Base-by-base conservation (phyloP, 2,888 invertebrate genomes). In the Pteria penguin region DNA sequence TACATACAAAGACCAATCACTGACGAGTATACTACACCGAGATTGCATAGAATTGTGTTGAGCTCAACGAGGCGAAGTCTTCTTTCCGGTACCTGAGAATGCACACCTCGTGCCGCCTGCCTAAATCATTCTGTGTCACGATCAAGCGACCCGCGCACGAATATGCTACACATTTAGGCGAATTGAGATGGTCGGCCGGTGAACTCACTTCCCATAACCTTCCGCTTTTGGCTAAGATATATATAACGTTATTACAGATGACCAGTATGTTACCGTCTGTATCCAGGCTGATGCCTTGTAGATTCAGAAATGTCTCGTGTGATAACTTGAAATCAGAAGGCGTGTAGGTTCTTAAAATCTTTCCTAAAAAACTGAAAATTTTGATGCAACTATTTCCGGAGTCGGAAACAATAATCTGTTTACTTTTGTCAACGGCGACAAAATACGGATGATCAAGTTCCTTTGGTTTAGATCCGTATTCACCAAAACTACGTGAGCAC, bases 401-500 rank as follows among this genome's bases (percentile, higher is more conserved):
- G 79, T 90, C 90, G 0, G 89, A 88, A 18, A 90, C 89, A 60
- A 89, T 82, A 62, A 90, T 90, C 69, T 89, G 88, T 70, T 87
- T 88, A 32, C 86, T 81, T 68, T 78, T 86, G 78, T 88, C 88
- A 22, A 88, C 86, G 4, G 89, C 83, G 31, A 90, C 88, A 76
- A 86, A 89, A 76, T 90, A 90, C 4, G 90, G 90, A 75, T 90
- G 89, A 80, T 90, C 90, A 55, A 90, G 85, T 63, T 90, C 84
- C 29, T 77, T 72, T 4, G 81, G 69, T 14, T 76, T 83, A 67
- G 87, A 88, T 5, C 90, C 90, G 72, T 89, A 90, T 60, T 83
- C 79, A 31, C 90, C 90, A 68, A 90, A 90, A 29, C 77, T 76
- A 33, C 86, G 86, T 67, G 83, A 87, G 32, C 86, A 80, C 1